phyloP scores from a whole-genome alignment of 2,797 vertebrate species.

The Falco naumanni region DNA sequence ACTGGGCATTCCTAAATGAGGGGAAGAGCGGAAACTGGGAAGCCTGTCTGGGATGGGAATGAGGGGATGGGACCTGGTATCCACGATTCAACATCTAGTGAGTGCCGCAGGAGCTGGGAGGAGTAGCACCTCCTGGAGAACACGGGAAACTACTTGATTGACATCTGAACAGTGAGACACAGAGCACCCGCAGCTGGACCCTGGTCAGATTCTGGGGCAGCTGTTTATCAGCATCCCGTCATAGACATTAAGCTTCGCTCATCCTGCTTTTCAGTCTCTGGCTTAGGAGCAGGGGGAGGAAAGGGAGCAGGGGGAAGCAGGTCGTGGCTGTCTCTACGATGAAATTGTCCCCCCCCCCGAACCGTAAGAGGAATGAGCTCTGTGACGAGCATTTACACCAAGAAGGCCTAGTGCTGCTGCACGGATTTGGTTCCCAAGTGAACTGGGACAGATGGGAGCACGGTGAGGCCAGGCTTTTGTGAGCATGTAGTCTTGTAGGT shows the following conservation, averaged over 20 bases:
- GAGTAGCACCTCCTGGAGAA: background rate
- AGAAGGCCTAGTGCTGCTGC: background rate
- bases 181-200: background rate
- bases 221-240: background rate
- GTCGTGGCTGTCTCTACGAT: background rate
- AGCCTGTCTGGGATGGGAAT: background rate
- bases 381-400: background rate
- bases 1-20: background rate
- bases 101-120: background rate
- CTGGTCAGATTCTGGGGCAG: background rate
- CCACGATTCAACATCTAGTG: background rate
- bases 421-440: background rate
- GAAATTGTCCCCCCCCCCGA: background rate
- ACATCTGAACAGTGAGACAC: background rate
- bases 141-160: background rate
- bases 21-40: background rate
- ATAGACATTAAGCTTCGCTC: background rate
- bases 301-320: background rate
- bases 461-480: background rate
- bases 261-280: background rate
- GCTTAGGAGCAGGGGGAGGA: background rate
- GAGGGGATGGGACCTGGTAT: background rate
- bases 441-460: rapidly evolving
- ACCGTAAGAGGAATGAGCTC: background rate
- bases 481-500: background rate